Evolutionary conservation across 2,113 vertebrate species (phyloP), one percentile per base, ranked within the genome.

Genomic region (Corythornis vintsioides): DNA sequence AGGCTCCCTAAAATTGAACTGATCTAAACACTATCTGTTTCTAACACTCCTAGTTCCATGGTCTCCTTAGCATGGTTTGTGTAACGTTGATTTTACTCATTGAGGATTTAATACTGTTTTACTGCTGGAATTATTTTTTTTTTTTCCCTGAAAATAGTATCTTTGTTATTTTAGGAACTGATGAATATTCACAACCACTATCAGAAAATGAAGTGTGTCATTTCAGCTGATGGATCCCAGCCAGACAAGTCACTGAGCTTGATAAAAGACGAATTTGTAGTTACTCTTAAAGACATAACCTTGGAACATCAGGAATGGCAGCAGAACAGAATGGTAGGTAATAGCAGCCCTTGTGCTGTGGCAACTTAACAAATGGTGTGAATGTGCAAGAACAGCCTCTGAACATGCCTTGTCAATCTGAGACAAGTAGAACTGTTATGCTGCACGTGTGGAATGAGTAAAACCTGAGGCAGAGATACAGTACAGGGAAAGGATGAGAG

Each of bases 121-220:
- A 40, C 33, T 79, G 18, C 19, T 89, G 57, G 6, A 70, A 45
- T 43, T 0, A 43, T 22, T 50, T 13, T 21, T 52, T 56, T 64
- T 69, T 43, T 3, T 20, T 4, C 15, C 4, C 40, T 57, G 35
- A 67, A 67, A 43, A 76, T 2, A 7, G 3, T 60, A 16, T 40
- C 1, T 67, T 53, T 75, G 52, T 73, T 15, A 40, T 94, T 96
- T 83, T 67, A 99, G 99, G 99, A 99, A 93, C 78, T 99, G 76
- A 94, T 98, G 82, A 99, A 99, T 87, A 90, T 99, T 91, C 98
- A 99, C 2, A 94, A 98, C 4, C 98, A 98, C 94, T 99, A 99
- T 72, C 97, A 98, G 74, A 98, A 97, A 89, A 97, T 99, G 97
- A 99, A 99, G 91, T 95, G 96, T 16, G 81, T 95, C 10, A 96